These are phyloP conservation scores for Lophochroa leadbeateri DNA, from an alignment of 2,113 vertebrate genomes.

Conservation along the genomic window DNA sequence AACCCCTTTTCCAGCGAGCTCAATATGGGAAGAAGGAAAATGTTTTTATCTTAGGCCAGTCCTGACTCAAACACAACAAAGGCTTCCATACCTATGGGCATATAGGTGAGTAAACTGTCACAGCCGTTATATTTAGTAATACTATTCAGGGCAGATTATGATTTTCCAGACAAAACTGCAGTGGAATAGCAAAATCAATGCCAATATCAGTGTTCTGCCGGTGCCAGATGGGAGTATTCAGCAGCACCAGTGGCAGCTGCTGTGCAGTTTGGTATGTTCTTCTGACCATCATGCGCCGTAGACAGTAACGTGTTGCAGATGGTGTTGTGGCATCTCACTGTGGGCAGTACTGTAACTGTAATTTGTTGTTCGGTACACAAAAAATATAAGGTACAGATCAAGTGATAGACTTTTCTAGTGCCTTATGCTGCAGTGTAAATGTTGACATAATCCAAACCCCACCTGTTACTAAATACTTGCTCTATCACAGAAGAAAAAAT, in stretches of 20 bases:
- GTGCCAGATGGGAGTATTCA: rapidly evolving
- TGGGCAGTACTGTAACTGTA: not conserved
- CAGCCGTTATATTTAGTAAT: too few species aligned
- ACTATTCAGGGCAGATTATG: not conserved
- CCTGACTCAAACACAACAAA: not conserved
- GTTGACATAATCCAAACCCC: not conserved
- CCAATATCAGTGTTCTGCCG: not conserved
- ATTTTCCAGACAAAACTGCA: not conserved
- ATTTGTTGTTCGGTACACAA: not conserved
- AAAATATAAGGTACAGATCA: not conserved
- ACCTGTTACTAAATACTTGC: not conserved
- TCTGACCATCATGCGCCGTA: rapidly evolving
- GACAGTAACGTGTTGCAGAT: not conserved
- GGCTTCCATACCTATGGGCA: not conserved
- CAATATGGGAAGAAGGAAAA: not conserved
- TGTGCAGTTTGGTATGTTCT: not conserved
- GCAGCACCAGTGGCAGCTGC: not conserved
- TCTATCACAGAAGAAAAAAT: not conserved
- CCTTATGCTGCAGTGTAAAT: not conserved
- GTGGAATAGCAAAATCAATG: not conserved
- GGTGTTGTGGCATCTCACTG: not conserved
- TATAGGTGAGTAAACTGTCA: rapidly evolving
- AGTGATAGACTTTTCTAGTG: not conserved
- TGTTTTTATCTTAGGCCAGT: not conserved
- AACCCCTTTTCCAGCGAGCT: rapidly evolving